A percentile compares a stretch with the other conserved stretches of the same genome.
phyloP scores from a whole-genome alignment of 1,140 invertebrate species.

The Dolichoris vasculosae region DNA sequence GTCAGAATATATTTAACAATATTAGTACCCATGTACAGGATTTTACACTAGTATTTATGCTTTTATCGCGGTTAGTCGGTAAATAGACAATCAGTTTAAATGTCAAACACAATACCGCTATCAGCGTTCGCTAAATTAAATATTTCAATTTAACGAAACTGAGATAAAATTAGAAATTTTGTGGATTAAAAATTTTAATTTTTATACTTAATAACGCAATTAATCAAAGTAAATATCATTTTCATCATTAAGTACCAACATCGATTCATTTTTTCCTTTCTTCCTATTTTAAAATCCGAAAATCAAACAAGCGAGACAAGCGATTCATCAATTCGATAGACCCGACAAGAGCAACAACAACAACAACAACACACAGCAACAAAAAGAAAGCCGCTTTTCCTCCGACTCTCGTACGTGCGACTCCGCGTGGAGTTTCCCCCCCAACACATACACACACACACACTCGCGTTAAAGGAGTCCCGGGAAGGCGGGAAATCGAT shows the following conservation, averaged over 20 bases:
- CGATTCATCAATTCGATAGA: slow-evolving; percentile 10
- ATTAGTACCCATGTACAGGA: background rate
- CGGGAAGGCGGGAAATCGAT: slow-evolving; percentile 32
- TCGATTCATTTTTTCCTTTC: background rate
- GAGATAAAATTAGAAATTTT: no score
- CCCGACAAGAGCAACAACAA: background rate
- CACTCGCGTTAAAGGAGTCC: slow-evolving; percentile 10
- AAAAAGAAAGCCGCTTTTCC: background rate
- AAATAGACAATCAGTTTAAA: background rate
- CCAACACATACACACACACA: no score
- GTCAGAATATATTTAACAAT: background rate
- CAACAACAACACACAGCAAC: background rate
- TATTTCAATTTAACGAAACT: no score
- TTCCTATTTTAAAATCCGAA: background rate
- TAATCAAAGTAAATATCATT: no score
- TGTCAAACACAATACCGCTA: background rate
- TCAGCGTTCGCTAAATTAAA: background rate
- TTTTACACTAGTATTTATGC: background rate
- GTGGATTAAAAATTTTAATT: no score
- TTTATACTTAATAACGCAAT: no score
- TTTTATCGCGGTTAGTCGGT: background rate
- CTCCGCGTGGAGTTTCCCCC: background rate
- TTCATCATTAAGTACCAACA: background rate
- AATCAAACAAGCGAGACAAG: background rate
- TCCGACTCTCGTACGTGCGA: background rate